Percentiles rank a stretch among this genome's conserved stretches.
Evolutionary conservation across 1,140 invertebrate genomes (phyloP).

Genomic region (Laupala kohalensis): DNA sequence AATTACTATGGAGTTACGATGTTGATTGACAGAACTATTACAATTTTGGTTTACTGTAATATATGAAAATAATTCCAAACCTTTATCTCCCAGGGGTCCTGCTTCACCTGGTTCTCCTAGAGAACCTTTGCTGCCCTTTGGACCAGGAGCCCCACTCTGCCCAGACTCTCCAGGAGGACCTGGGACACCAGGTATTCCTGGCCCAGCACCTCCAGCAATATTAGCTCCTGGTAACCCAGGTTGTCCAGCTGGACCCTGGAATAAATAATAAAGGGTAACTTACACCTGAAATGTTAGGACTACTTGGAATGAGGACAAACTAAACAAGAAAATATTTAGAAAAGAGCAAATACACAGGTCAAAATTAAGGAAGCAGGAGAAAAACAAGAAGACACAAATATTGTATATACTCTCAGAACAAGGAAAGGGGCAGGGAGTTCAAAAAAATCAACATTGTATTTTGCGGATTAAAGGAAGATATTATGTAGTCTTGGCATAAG

Average conservation of each 20-base stretch:
- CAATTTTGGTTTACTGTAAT: neutral
- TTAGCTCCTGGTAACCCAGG: slow-evolving; percentile 31
- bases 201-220: slow-evolving; percentile 22
- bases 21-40: neutral
- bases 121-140: slow-evolving; percentile 31
- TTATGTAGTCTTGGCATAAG: too few species aligned
- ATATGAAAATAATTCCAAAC: slow-evolving; percentile 14
- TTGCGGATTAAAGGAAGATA: too few species aligned
- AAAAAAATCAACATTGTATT: too few species aligned
- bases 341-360: too few species aligned
- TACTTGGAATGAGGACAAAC: too few species aligned
- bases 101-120: slow-evolving; percentile 26
- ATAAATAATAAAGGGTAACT: too few species aligned
- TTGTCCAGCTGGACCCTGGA: slow-evolving; percentile 24
- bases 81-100: slow-evolving; percentile 27
- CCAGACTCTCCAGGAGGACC: slow-evolving; percentile 29
- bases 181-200: slow-evolving; percentile 23
- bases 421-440: too few species aligned
- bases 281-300: too few species aligned
- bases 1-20: neutral
- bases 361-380: too few species aligned
- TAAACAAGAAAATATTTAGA: too few species aligned
- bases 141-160: slow-evolving; percentile 29
- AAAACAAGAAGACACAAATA: too few species aligned
- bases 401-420: too few species aligned